A percentile compares a stretch with the other conserved stretches of the same genome.
Conservation (phyloP, 2,797 vertebrate genomes). For the Otolemur crassicaudatus region DNA sequence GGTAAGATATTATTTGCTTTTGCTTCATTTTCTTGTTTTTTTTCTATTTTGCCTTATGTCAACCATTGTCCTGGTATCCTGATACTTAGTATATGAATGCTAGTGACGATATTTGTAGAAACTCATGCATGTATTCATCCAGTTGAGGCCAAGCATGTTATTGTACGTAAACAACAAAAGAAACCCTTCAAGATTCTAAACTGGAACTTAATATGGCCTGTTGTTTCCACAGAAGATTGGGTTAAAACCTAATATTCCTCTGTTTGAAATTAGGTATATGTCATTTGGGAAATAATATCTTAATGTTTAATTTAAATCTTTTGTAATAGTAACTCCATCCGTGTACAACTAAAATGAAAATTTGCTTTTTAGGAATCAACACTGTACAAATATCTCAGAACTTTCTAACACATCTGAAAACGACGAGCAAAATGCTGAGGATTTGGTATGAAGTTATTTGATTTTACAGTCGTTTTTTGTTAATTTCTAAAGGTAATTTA, state of each 20-base stretch:
- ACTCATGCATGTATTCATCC: not conserved
- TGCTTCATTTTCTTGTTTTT: not conserved
- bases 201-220: not conserved
- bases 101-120: not conserved
- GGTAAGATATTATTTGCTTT: not conserved
- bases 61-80: not conserved
- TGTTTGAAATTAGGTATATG: constrained; percentile 26
- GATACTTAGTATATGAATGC: not conserved
- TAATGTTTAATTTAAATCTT: constrained; percentile 15
- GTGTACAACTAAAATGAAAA: constrained; percentile 61
- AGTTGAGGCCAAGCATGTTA: not conserved
- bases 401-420: constrained; percentile 94
- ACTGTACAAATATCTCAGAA: constrained; percentile 94
- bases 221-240: not conserved
- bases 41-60: not conserved
- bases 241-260: not conserved
- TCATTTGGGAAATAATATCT: not conserved
- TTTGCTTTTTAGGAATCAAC: constrained; percentile 90
- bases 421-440: constrained; percentile 90
- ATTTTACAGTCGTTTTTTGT: constrained; percentile 41
- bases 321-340: not conserved
- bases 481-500: constrained; percentile 4
- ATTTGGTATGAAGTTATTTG: constrained; percentile 89
- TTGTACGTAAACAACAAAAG: not conserved
- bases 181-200: not conserved